Base-by-base conservation (phyloP, 1,140 invertebrate genomes). In the Ganaspis sp. region DNA sequence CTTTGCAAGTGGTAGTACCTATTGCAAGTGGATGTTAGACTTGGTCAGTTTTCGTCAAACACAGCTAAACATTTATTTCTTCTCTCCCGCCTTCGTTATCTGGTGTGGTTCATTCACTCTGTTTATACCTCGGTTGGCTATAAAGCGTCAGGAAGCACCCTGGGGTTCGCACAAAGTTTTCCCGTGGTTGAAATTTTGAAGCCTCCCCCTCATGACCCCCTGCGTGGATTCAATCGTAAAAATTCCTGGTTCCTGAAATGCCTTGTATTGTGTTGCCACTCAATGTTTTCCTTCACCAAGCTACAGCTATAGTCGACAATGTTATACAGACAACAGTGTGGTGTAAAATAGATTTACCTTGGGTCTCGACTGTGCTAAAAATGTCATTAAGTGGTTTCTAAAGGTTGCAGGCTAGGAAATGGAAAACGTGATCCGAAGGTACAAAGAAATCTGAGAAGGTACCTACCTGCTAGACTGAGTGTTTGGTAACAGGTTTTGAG, bases 361-460 rank as follows among this genome's bases (percentile, higher is more conserved):
- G 58, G 17, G 26, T 4, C 11, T 64, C 3, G 23, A 64, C 58
- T 64, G 58, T 64, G 58, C n/a, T 64, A 29, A 64, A 64, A 64
- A 64, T 64, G 58, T 64, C 26, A 29, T 64, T 64, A 64, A 29
- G 11, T 64, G 58, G 23, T 34, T 64, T 64, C 12, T 15, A n/a
- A 64, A n/a, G 15, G 11, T 29, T 15, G 17, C 42, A 15, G 8
- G n/a, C 19, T 8, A 49, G 45, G 17, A 49, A 49, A 17, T 49
- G 69, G 73, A 42, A 74, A 26, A 4, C 69, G 42, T 45, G 58
- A 5, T 64, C 58, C n/a, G 23, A 29, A 69, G 37, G 29, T 53
- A 70, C 21, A 75, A 34, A 54, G 53, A 40, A 38, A 75, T 37
- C 9, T 37, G 45, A 58, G 69, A 70, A 58, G 40, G 21, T 49